Evolutionary conservation across 1,140 invertebrate species (phyloP), one percentile per base, ranked within the genome.

Genomic region (Heliconius eleuchia): DNA sequence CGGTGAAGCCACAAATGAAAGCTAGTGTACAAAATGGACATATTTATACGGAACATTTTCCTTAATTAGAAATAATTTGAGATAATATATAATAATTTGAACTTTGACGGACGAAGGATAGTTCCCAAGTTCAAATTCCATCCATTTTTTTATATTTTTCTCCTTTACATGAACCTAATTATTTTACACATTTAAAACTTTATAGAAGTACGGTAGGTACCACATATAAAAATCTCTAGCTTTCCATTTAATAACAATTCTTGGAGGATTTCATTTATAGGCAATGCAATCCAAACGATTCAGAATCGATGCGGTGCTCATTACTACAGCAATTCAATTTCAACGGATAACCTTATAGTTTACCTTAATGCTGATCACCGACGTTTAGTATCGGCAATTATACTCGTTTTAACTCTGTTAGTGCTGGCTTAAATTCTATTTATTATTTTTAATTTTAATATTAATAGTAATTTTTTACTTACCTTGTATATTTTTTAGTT

Each of bases 361-460:
- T 75, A 79, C 76, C 71, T 78, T 84, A 83, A 83, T 71, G 82
- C 79, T 83, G 82, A 83, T 83, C 74, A 81, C 71, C 55, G 52
- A 76, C 39, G 18, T 39, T 46, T 73, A 73, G 52, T 77, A 57
- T 23, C 76, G 66, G 66, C 27, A 19, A 76, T 76, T 76, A 76
- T 66, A 66, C 3, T 66, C 60, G 60, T 30, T 66, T 66, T 30
- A 27, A 66, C 60, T 66, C 60, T 13, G 60, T 66, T 66, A 30
- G 60, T 66, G 60, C 23, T 27, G 55, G 55, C 16, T 66, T 66
- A 27, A 66, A 66, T 66, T 5, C 60, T 8, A 27, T 66, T 27
- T 66, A 66, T 66, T 66, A 66, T 66, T 66, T 66, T 66, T 66
- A 30, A 66, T 66, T 66, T 66, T 46, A 16, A 46, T 46, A 3